phyloP scores from a whole-genome alignment of 92 coral and sea anemone species.

The Phenganax stokvisi region DNA sequence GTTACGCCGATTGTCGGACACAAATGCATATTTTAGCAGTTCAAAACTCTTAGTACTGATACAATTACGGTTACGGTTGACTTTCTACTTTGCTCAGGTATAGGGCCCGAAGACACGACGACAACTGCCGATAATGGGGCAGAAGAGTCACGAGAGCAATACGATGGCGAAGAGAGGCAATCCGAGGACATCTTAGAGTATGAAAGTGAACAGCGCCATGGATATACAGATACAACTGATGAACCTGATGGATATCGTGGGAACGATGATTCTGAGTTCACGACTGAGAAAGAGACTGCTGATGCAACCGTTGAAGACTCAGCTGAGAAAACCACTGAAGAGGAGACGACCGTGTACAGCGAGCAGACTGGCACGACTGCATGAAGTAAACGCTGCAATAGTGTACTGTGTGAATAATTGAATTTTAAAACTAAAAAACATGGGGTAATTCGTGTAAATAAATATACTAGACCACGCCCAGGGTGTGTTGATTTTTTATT shows the following conservation, averaged over 20 bases:
- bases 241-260: constrained; percentile 26
- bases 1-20: no score
- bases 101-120: constrained; percentile 1
- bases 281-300: constrained; percentile 30
- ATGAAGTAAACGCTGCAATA: not conserved
- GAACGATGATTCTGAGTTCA: constrained; percentile 33
- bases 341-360: not conserved
- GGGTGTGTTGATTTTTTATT: no score
- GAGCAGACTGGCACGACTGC: not conserved
- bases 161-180: constrained; percentile 5
- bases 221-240: not conserved
- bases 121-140: not conserved
- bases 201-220: constrained; percentile 5
- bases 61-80: not conserved
- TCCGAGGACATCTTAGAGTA: not conserved
- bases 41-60: no score
- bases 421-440: not conserved
- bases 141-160: not conserved
- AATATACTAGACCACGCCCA: no score
- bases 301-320: constrained; percentile 46
- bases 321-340: constrained; percentile 38
- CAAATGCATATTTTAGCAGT: not conserved
- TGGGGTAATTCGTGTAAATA: no score
- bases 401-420: constrained; percentile 5
- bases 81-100: not conserved